Evolutionary conservation across 1,140 invertebrate species (phyloP).

Genomic region (Caerostris extrusa): DNA sequence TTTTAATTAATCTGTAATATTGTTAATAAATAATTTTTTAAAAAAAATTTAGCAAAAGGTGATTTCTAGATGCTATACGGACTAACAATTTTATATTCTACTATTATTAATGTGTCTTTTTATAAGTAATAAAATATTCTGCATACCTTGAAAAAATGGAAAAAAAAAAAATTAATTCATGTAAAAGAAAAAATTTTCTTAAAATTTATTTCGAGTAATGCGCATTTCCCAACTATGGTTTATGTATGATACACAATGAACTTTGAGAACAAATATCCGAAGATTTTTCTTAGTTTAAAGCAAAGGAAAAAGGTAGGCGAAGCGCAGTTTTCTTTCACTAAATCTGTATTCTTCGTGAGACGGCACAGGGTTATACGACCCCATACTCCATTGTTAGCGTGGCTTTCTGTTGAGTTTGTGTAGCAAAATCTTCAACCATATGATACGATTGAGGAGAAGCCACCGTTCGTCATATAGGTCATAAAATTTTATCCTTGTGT

Average conservation of each 20-base stretch:
- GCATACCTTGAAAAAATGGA: too few species aligned
- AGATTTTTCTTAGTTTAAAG: background rate
- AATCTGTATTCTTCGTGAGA: conserved; percentile 49
- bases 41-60: too few species aligned
- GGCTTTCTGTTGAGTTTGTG: conserved; percentile 19
- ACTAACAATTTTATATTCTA: too few species aligned
- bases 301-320: background rate
- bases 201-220: too few species aligned
- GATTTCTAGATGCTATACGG: too few species aligned
- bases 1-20: too few species aligned
- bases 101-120: too few species aligned
- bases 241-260: background rate
- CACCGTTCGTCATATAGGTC: conserved; percentile 71
- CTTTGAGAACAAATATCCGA: background rate
- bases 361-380: conserved; percentile 51
- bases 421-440: conserved; percentile 55
- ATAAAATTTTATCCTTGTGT: conserved; percentile 76
- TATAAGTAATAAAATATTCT: too few species aligned
- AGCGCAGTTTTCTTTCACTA: background rate
- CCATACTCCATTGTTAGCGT: conserved; percentile 63
- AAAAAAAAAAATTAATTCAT: too few species aligned
- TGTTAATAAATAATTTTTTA: too few species aligned
- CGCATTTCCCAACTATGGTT: background rate
- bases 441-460: conserved; percentile 70
- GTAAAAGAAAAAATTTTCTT: too few species aligned